Conservation (phyloP, 2,797 vertebrate genomes). For the Cyprinella venusta region DNA sequence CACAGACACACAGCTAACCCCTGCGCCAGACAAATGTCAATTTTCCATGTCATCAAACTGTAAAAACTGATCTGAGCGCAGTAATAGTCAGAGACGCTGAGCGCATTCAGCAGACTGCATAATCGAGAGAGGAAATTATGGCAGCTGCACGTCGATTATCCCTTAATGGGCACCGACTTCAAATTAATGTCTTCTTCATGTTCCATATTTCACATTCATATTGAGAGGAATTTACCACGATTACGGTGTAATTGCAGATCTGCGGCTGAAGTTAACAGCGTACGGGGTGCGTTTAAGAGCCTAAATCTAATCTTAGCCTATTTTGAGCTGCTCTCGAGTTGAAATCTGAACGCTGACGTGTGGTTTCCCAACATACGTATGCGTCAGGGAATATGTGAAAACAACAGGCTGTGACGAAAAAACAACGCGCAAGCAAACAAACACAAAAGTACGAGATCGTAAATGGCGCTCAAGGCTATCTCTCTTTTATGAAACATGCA, state of each 20-base stretch:
- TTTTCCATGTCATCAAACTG: conserved; percentile 39
- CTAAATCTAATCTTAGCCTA: conserved; percentile 43
- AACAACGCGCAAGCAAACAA: not conserved
- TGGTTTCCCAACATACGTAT: not conserved
- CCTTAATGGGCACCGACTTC: conserved; percentile 52
- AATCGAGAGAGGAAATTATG: conserved; percentile 57
- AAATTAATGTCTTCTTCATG: conserved; percentile 53
- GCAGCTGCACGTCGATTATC: conserved; percentile 54
- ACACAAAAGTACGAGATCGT: not conserved
- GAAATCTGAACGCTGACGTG: conserved; percentile 13
- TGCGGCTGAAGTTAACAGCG: conserved; percentile 32
- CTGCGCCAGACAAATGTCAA: conserved; percentile 31
- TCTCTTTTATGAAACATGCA: conserved; percentile 7
- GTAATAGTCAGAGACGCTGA: conserved; percentile 37
- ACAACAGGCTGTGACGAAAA: not conserved
- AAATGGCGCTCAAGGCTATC: not conserved
- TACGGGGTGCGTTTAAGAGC: conserved; percentile 27
- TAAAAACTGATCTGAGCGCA: conserved; percentile 40
- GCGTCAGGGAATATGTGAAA: not conserved
- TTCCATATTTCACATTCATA: conserved; percentile 54
- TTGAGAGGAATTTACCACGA: conserved; percentile 49
- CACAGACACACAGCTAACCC: conserved; percentile 25
- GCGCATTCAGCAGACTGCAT: conserved; percentile 33
- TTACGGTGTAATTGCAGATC: conserved; percentile 56
- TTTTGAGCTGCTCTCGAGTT: not conserved